Percentiles rank a stretch among this genome's conserved stretches.
Conservation (phyloP, 2,888 invertebrate genomes). For the Timema podura region DNA sequence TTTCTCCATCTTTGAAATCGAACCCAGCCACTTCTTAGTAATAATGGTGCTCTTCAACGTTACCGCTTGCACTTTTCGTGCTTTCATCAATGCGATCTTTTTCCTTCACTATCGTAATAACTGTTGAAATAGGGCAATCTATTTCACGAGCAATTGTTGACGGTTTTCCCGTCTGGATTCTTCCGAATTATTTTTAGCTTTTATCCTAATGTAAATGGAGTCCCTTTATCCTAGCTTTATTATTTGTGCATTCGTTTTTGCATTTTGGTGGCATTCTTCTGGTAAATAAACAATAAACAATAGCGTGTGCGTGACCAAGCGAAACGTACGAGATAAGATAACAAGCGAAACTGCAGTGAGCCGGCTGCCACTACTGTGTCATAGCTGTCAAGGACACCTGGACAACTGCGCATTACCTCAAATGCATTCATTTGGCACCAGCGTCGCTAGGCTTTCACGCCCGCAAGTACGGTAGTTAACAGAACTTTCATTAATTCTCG, state of each 20-base stretch:
- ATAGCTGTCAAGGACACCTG: too few species aligned
- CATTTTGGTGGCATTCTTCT: not conserved
- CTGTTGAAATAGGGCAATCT: not conserved
- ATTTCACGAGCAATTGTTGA: not conserved
- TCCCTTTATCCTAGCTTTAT: not conserved
- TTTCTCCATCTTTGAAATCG: slow-evolving; percentile 1
- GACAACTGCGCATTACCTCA: too few species aligned
- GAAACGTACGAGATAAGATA: too few species aligned
- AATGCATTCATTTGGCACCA: too few species aligned
- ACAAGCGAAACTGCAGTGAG: too few species aligned
- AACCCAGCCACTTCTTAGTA: not conserved
- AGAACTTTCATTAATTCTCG: too few species aligned
- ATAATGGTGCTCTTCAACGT: not conserved
- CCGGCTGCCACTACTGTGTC: too few species aligned
- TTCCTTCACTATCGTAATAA: not conserved
- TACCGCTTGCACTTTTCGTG: not conserved
- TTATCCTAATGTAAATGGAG: not conserved
- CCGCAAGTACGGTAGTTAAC: too few species aligned
- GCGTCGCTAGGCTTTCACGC: too few species aligned
- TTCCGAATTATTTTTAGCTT: not conserved
- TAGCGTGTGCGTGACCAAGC: too few species aligned
- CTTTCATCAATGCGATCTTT: not conserved
- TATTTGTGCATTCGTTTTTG: not conserved
- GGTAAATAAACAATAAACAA: too few species aligned
- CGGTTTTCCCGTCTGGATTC: not conserved